phyloP scores from a whole-genome alignment of 2,888 invertebrate genomes.

The Andrena marginata region DNA sequence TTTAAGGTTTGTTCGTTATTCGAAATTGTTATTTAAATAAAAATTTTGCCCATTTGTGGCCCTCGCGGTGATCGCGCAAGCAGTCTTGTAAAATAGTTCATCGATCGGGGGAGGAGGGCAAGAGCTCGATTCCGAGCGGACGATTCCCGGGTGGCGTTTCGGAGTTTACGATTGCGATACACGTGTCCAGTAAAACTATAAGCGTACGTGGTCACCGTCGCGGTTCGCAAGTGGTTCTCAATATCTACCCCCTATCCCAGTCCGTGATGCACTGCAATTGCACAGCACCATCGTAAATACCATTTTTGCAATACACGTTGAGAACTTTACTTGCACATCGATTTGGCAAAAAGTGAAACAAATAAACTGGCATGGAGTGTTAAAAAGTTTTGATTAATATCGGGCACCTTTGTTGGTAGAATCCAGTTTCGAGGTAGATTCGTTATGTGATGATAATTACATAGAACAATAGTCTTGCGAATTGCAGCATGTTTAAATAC shows the following conservation, averaged over 20 bases:
- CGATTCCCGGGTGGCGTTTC: slow-evolving; percentile 35
- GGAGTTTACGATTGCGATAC: slow-evolving; percentile 40
- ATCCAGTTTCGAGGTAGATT: too few relatives aligned
- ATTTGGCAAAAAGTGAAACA: neutral
- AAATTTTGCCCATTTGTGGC: neutral
- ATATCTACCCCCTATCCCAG: slow-evolving; percentile 5
- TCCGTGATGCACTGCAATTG: slow-evolving; percentile 12
- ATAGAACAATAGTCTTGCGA: too few relatives aligned
- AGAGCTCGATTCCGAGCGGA: slow-evolving; percentile 28
- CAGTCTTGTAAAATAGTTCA: slow-evolving; percentile 28
- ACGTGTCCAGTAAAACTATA: slow-evolving; percentile 39
- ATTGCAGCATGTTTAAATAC: too few relatives aligned
- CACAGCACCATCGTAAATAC: neutral
- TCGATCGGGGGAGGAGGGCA: slow-evolving; percentile 19
- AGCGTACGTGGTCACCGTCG: slow-evolving; percentile 30
- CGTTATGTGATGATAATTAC: too few relatives aligned
- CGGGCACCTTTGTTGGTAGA: too few relatives aligned
- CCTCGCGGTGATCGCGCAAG: neutral
- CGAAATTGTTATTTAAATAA: too few relatives aligned
- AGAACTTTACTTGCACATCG: neutral
- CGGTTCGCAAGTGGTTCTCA: slow-evolving; percentile 10
- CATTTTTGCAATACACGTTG: neutral
- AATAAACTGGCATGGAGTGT: too few relatives aligned
- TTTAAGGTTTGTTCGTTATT: too few relatives aligned
- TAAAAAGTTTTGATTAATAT: too few relatives aligned